phyloP scores from a whole-genome alignment of 2,888 invertebrate species.

The Drosophila nr. perissopoda region DNA sequence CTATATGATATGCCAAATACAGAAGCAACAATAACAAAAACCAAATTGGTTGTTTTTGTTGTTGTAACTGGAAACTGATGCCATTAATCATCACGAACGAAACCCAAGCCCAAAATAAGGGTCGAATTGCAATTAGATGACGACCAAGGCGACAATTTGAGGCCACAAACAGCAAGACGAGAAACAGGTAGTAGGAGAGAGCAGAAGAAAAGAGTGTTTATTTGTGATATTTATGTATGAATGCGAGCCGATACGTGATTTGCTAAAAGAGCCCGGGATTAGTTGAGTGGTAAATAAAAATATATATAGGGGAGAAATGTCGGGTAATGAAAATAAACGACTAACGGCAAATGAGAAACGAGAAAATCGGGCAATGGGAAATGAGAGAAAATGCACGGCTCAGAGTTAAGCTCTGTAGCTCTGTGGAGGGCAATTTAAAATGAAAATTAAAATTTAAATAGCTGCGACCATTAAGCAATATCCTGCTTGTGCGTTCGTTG shows the following conservation, averaged over 20 bases:
- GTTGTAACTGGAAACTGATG: constrained; percentile 15
- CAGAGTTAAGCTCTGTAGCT: constrained; percentile 18
- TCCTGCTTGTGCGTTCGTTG: constrained; percentile 34
- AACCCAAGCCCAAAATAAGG: constrained; percentile 11
- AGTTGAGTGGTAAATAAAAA: constrained; percentile 31
- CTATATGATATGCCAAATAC: constrained; percentile 34
- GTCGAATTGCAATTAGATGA: constrained; percentile 42
- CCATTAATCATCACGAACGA: constrained; percentile 67
- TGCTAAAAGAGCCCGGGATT: constrained; percentile 68
- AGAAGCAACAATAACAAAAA: constrained; percentile 8
- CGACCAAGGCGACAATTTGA: constrained; percentile 42
- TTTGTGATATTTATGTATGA: constrained; percentile 3
- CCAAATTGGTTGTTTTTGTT: constrained; percentile 21
- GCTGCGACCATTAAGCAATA: constrained; percentile 73
- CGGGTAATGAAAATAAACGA: constrained; percentile 63
- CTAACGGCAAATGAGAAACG: constrained; percentile 7
- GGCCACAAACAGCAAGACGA: constrained; percentile 11
- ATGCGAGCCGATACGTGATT: constrained; percentile 64
- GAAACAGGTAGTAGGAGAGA: background rate
- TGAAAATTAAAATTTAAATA: constrained; percentile 71
- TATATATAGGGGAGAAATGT: constrained; percentile 15
- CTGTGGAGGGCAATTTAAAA: constrained; percentile 42
- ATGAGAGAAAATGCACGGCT: constrained; percentile 10
- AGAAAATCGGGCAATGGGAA: constrained; percentile 1
- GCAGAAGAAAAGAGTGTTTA: constrained; percentile 2